phyloP scores from a whole-genome alignment of 2,888 invertebrate genomes.

The Carcina quercana region DNA sequence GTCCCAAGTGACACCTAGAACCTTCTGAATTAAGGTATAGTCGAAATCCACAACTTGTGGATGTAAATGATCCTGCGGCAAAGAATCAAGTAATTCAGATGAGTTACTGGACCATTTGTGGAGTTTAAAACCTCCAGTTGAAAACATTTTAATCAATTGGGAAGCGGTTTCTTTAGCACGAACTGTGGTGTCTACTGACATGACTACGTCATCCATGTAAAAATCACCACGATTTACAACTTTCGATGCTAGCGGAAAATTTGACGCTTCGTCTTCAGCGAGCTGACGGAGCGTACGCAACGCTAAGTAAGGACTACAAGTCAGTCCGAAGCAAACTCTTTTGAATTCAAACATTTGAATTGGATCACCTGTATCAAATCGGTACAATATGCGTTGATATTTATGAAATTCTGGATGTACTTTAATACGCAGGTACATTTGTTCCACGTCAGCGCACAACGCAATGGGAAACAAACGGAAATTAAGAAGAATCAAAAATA shows the following conservation, averaged over 20 bases:
- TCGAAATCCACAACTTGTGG: background rate
- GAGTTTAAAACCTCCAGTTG: background rate
- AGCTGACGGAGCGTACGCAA: slow-evolving; percentile 10
- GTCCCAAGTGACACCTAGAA: background rate
- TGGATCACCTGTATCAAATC: slow-evolving; percentile 1
- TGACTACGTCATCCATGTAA: background rate
- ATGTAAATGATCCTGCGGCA: background rate
- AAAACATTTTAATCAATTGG: background rate
- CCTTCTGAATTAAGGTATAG: background rate
- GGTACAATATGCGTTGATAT: background rate
- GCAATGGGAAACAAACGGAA: slow-evolving; percentile 2
- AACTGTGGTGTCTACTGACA: background rate
- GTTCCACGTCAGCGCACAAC: slow-evolving; percentile 1
- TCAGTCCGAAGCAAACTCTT: slow-evolving; percentile 9
- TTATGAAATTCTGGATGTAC: background rate
- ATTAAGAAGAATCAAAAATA: slow-evolving; percentile 1
- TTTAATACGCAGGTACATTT: background rate
- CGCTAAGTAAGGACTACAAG: slow-evolving; percentile 10
- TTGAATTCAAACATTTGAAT: slow-evolving; percentile 6
- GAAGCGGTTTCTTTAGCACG: background rate
- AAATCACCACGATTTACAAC: background rate
- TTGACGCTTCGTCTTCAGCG: background rate
- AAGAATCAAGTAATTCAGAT: background rate
- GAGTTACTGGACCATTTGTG: slow-evolving; percentile 1
- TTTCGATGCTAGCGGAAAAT: slow-evolving; percentile 1